Conservation (phyloP, 2,113 vertebrate genomes). For the Equus quagga region DNA sequence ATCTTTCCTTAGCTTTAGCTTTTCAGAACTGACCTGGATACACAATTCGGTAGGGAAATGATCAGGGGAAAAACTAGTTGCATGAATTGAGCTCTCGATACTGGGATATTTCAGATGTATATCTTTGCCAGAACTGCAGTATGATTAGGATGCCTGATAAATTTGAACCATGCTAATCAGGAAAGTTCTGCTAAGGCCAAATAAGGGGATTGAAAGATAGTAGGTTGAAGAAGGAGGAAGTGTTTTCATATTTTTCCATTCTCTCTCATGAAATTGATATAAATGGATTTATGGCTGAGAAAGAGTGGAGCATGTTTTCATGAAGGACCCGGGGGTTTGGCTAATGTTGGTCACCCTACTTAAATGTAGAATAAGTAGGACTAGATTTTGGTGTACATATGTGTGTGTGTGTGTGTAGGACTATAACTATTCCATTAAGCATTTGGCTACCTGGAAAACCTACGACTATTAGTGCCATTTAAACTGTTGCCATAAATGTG, state of each 20-base stretch:
- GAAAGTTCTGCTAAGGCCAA: background rate
- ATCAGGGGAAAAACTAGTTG: background rate
- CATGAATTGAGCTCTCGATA: background rate
- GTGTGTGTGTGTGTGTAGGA: background rate
- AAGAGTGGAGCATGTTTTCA: background rate
- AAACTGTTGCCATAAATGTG: background rate
- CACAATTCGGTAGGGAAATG: background rate
- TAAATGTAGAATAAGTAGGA: background rate
- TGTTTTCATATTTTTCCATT: background rate
- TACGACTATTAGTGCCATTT: background rate
- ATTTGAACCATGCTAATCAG: background rate
- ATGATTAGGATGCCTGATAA: background rate
- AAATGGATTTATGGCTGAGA: background rate
- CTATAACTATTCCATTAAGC: background rate
- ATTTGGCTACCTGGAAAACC: background rate
- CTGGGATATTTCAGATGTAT: background rate
- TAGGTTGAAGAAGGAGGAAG: background rate
- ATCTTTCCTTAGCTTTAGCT: background rate
- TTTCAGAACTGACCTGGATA: slow-evolving; percentile 11
- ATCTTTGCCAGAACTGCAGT: background rate
- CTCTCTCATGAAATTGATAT: background rate
- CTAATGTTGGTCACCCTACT: background rate
- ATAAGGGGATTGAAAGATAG: background rate
- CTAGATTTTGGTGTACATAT: background rate
- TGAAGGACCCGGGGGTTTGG: background rate